Conservation (phyloP, 2,113 vertebrate genomes). For the Carassius carassius region DNA sequence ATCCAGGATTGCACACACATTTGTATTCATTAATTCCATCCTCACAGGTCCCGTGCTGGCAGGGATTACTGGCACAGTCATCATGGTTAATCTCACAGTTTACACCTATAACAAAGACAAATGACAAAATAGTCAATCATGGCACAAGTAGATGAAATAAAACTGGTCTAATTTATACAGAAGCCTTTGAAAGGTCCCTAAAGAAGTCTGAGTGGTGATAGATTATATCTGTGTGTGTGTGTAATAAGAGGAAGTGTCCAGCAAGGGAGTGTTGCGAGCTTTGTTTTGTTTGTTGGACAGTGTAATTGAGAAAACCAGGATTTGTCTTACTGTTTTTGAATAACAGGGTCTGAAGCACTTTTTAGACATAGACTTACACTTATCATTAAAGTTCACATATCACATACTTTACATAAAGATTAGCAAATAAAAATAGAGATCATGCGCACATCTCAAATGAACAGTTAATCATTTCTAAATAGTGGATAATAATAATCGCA, state of each 20-base stretch:
- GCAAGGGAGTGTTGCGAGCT: constrained; percentile 56
- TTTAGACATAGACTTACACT: neutral
- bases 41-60: constrained; percentile 83
- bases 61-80: constrained; percentile 89
- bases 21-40: constrained; percentile 90
- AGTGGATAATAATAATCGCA: neutral
- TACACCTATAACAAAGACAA: constrained; percentile 71
- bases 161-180: neutral
- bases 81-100: constrained; percentile 93
- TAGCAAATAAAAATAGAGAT: neutral
- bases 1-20: constrained; percentile 86
- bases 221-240: neutral
- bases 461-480: neutral
- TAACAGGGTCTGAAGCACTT: neutral
- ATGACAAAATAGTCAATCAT: neutral
- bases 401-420: neutral
- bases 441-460: neutral
- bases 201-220: neutral
- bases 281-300: neutral
- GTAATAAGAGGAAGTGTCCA: constrained; percentile 48
- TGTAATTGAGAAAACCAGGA: neutral
- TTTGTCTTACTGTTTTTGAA: neutral
- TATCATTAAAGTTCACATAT: neutral
- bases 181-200: neutral
- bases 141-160: neutral